These are phyloP conservation scores for Hypsopygia costalis DNA, from an alignment of 2,888 invertebrate genomes.

Conservation along the genomic window DNA sequence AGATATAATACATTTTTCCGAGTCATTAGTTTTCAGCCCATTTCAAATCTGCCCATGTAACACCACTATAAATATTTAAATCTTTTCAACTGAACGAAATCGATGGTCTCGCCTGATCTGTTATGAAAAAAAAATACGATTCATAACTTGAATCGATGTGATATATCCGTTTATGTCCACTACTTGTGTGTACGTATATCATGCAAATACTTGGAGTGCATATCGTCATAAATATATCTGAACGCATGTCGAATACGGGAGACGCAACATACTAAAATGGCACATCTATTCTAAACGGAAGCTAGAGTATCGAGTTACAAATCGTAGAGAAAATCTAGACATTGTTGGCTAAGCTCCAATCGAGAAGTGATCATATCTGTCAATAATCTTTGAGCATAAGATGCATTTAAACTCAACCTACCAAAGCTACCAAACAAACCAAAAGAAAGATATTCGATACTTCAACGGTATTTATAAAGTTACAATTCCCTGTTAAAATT, in stretches of 20 bases:
- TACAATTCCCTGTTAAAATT: conserved; percentile 37
- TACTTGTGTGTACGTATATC: conserved; percentile 27
- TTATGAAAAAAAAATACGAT: conserved; percentile 7
- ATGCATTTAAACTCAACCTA: conserved; percentile 56
- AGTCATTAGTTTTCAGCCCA: no score
- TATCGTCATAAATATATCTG: conserved; percentile 60
- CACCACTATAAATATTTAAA: conserved; percentile 35
- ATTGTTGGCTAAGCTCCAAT: conserved; percentile 74
- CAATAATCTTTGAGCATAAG: conserved; percentile 72
- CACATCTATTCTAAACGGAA: conserved; percentile 75
- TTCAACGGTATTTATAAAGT: conserved; percentile 18
- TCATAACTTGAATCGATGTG: conserved; percentile 5
- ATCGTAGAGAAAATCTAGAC: conserved; percentile 73
- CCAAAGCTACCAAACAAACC: no score
- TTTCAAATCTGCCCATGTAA: conserved; percentile 15
- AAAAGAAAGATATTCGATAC: no score
- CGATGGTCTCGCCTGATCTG: conserved; percentile 8
- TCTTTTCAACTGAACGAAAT: conserved; percentile 29
- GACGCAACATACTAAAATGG: conserved; percentile 65
- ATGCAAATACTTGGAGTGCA: conserved; percentile 50
- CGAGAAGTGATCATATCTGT: conserved; percentile 78
- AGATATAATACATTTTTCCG: conserved; percentile 13
- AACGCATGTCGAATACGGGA: conserved; percentile 60
- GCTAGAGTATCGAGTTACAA: conserved; percentile 69
- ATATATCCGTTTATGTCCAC: conserved; percentile 22